Evolutionary conservation across 2,797 vertebrate genomes (phyloP).

Genomic region (Cryptoprocta ferox): DNA sequence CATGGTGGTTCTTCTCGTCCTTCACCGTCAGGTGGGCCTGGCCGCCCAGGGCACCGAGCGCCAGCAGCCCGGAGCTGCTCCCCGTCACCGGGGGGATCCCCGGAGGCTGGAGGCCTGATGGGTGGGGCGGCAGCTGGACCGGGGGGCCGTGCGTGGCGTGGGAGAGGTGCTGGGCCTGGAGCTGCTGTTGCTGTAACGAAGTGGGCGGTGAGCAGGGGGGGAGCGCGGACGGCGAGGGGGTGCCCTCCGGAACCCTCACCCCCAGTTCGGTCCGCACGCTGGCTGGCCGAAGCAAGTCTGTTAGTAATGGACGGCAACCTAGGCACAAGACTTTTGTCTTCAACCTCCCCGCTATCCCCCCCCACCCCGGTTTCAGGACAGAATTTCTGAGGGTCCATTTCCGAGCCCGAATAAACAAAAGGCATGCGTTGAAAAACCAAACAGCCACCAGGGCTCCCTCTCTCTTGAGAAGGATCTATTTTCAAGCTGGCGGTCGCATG

Average conservation of each 20-base stretch:
- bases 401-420: slow-evolving; percentile 54
- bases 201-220: slow-evolving; percentile 82
- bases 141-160: slow-evolving; percentile 96
- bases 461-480: neutral
- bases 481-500: neutral
- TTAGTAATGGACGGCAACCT: neutral
- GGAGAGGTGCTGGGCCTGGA: slow-evolving; percentile 98
- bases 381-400: neutral
- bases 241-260: neutral
- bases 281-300: slow-evolving; percentile 23
- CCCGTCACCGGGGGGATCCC: slow-evolving; percentile 92
- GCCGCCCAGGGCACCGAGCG: slow-evolving; percentile 94
- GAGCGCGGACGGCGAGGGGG: slow-evolving; percentile 61
- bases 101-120: slow-evolving; percentile 94
- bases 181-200: slow-evolving; percentile 96
- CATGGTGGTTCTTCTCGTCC: slow-evolving; percentile 98
- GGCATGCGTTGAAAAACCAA: slow-evolving; percentile 52
- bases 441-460: neutral
- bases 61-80: slow-evolving; percentile 93
- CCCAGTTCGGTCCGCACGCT: neutral
- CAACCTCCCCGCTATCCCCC: neutral
- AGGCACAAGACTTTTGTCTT: slow-evolving; percentile 39
- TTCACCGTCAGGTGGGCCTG: slow-evolving; percentile 96
- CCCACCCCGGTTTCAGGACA: neutral
- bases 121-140: slow-evolving; percentile 95